Evolutionary conservation across 1,140 invertebrate species (phyloP), one percentile per base, ranked within the genome.

Genomic region (Amyelois transitella): DNA sequence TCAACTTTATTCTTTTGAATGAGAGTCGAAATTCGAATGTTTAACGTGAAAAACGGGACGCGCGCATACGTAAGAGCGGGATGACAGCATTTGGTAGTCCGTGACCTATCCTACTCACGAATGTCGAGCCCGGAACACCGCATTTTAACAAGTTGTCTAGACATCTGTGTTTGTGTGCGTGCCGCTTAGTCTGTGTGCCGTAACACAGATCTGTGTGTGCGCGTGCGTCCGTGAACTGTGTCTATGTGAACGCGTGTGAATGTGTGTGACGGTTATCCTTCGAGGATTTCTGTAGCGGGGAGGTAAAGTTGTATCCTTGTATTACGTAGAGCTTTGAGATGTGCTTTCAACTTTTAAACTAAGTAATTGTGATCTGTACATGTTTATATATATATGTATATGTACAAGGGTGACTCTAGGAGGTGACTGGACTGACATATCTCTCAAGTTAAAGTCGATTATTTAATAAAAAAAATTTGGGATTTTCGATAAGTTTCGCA

Each of bases 31-130:
- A 52, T 72, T 78, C 19, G 54, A 55, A 53, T 60, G 64, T 10
- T 12, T 19, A 18, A 48, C 6, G 21, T 7, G 50, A 58, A 57
- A 53, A 77, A 50, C 52, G 65, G 65, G 77, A 82, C 47, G 53
- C 47, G 10, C 50, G 53, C 63, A 63, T 57, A 53, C n/a, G 75
- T 62, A 43, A 57, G 79, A 81, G 55, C 48, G 62, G 62, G 77
- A 76, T 52, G 60, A 59, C 48, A 49, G 60, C 59, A 64, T 60
- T 53, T 66, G 58, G 70, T 81, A 72, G 81, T 85, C 81, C 82
- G 84, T 86, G 84, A 87, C 84, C 84, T 87, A 87, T 85, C 84
- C 84, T 84, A 87, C 81, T 84, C 73, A 83, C 77, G 84, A 87
- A 87, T 80, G 81, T 81, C 81, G 84, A 81, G 80, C 77, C 79